Evolutionary conservation across 2,113 vertebrate species (phyloP).

Genomic region (Setophaga coronata): DNA sequence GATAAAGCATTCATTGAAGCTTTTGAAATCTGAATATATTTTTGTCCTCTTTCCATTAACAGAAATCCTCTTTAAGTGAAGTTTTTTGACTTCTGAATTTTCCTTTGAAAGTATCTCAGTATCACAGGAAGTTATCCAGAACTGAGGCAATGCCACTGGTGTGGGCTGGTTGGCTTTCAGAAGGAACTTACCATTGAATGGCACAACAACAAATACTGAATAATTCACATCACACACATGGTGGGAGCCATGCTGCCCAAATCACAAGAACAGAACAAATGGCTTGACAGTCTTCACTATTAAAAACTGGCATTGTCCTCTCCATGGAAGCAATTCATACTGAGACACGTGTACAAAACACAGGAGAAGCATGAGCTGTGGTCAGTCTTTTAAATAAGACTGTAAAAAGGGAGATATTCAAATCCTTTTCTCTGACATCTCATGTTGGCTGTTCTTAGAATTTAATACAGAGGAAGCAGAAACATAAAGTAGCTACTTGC

Average conservation of each 20-base stretch:
- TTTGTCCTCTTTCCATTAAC: background rate
- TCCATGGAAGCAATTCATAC: background rate
- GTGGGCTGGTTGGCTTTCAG: background rate
- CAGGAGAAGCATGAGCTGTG: background rate
- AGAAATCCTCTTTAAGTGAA: background rate
- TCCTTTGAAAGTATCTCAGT: background rate
- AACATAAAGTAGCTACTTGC: background rate
- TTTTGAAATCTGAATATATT: background rate
- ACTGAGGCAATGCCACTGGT: background rate
- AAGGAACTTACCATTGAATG: background rate
- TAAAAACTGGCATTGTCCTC: background rate
- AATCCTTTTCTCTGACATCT: background rate
- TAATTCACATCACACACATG: background rate
- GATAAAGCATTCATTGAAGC: background rate
- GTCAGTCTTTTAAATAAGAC: background rate
- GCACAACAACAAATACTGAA: background rate
- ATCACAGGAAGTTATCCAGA: background rate
- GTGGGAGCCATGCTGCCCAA: background rate
- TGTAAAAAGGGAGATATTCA: background rate
- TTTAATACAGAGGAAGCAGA: background rate
- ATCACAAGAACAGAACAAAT: background rate
- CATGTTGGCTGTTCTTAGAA: background rate
- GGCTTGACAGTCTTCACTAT: background rate
- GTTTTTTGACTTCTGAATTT: background rate
- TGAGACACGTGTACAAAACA: background rate